Conservation (phyloP, 2,888 invertebrate genomes). For the Brachycybe producta region DNA sequence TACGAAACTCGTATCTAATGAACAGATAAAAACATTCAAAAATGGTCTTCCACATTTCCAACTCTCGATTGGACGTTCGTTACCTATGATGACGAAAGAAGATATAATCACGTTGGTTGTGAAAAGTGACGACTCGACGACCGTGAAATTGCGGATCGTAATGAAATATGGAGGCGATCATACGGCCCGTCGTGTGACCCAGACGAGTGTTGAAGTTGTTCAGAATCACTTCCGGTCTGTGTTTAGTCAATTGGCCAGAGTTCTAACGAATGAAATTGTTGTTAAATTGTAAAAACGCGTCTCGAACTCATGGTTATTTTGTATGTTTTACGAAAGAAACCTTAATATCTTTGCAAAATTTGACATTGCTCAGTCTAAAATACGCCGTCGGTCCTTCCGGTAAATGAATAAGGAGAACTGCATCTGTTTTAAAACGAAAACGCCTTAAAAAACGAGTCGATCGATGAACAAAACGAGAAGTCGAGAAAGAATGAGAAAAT, state of each 20-base stretch:
- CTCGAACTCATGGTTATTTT: too few relatives aligned
- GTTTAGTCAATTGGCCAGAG: constrained; percentile 57
- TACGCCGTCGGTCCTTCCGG: constrained; percentile 95
- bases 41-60: constrained; percentile 6
- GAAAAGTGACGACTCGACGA: constrained; percentile 86
- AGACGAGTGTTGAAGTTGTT: constrained; percentile 92
- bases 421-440: constrained; percentile 48
- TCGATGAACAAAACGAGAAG: background rate
- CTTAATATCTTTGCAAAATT: constrained; percentile 71
- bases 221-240: constrained; percentile 87
- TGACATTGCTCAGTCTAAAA: constrained; percentile 85
- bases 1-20: constrained; percentile 70
- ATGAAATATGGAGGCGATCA: constrained; percentile 88
- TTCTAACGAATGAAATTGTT: constrained; percentile 26
- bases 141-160: constrained; percentile 92
- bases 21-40: background rate
- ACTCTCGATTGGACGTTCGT: constrained; percentile 15
- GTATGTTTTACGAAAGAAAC: too few relatives aligned
- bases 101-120: constrained; percentile 97
- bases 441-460: constrained; percentile 2
- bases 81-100: constrained; percentile 95
- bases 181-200: constrained; percentile 76
- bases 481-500: constrained; percentile 21
- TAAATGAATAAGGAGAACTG: constrained; percentile 79
- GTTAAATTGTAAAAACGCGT: constrained; percentile 5